phyloP scores from a whole-genome alignment of 92 coral and sea anemone species.

The Metridium senile region DNA sequence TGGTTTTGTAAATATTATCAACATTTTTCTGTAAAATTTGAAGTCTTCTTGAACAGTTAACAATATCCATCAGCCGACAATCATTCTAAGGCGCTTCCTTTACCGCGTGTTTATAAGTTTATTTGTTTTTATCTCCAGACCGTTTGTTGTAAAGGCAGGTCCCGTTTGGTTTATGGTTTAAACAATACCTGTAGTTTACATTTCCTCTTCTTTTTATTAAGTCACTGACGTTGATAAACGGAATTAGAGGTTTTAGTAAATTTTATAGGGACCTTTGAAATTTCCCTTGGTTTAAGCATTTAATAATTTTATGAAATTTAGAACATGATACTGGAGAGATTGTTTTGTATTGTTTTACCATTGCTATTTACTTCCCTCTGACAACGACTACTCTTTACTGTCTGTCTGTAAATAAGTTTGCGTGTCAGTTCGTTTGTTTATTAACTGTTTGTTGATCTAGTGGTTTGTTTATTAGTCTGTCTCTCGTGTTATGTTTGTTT shows the following conservation, averaged over 20 bases:
- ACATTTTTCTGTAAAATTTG: neutral
- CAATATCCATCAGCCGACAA: neutral
- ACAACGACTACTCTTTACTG: too few species aligned
- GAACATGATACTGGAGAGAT: too few species aligned
- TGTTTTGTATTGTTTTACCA: too few species aligned
- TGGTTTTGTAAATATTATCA: too few species aligned
- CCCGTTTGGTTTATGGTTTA: conserved; percentile 10
- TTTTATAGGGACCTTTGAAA: too few species aligned
- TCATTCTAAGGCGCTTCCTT: neutral
- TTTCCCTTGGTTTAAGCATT: too few species aligned
- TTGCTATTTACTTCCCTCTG: too few species aligned
- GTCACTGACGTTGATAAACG: conserved; percentile 18
- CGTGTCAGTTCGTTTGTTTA: too few species aligned
- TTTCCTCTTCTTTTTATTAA: conserved; percentile 28
- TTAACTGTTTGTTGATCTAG: neutral
- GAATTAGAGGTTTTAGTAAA: conserved; percentile 15
- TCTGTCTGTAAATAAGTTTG: too few species aligned
- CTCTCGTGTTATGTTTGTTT: neutral
- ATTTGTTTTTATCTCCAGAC: neutral
- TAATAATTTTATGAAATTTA: too few species aligned
- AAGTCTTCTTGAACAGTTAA: neutral
- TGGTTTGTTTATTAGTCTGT: neutral
- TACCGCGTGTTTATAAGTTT: neutral
- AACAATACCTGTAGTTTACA: conserved; percentile 16
- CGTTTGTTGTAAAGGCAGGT: conserved; percentile 37